Percentiles rank a stretch among this genome's conserved stretches.
phyloP scores from a whole-genome alignment of 2,797 vertebrate species.

The Rhinoraja longicauda region DNA sequence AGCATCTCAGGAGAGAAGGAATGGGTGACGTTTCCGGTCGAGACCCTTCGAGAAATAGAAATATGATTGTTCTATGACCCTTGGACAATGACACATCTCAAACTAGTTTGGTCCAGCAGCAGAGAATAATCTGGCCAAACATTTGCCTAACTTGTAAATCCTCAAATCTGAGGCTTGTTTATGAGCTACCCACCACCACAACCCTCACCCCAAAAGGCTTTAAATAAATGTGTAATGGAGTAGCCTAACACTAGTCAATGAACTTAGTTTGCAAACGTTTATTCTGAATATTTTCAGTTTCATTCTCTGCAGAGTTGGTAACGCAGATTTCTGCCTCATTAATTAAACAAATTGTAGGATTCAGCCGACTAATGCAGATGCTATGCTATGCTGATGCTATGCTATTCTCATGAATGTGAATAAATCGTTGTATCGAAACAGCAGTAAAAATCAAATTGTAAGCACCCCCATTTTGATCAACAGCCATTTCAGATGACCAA shows the following conservation, averaged over 20 bases:
- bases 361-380: neutral
- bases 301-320: neutral
- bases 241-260: neutral
- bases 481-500: neutral
- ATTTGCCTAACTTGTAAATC: neutral
- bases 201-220: neutral
- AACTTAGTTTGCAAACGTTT: neutral
- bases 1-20: too few species aligned
- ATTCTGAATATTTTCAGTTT: neutral
- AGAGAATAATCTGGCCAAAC: neutral
- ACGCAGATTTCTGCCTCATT: neutral
- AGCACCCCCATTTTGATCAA: neutral
- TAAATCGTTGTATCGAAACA: neutral
- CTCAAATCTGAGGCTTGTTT: neutral
- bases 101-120: neutral
- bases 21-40: too few species aligned
- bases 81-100: neutral
- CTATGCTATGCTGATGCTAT: neutral
- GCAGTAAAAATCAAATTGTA: neutral
- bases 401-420: neutral
- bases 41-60: neutral
- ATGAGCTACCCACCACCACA: too few species aligned
- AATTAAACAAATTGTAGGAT: neutral
- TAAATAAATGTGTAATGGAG: neutral
- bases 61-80: neutral